Percentiles rank a stretch among this genome's conserved stretches.
These are phyloP conservation scores for Hippocampus abdominalis DNA, from an alignment of 2,113 vertebrate genomes.

Conservation along the genomic window DNA sequence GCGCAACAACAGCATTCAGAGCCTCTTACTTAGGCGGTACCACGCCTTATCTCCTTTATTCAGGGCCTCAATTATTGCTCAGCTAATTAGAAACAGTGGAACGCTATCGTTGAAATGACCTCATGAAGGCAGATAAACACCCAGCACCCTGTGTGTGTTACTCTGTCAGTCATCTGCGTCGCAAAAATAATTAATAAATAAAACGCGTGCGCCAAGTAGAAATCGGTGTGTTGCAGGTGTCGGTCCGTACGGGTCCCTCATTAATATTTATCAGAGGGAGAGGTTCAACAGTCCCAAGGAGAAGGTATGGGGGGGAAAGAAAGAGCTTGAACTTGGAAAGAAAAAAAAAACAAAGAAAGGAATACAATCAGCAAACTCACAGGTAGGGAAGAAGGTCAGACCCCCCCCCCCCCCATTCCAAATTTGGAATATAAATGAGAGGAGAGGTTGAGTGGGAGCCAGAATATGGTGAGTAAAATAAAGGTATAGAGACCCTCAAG, in stretches of 20 bases:
- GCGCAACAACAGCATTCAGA: slow-evolving; percentile 42
- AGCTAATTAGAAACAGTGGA: slow-evolving; percentile 62
- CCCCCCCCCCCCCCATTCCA: not conserved
- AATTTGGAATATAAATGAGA: slow-evolving; percentile 32
- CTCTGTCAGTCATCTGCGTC: slow-evolving; percentile 9
- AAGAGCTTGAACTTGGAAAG: not conserved
- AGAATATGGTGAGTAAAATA: slow-evolving; percentile 16
- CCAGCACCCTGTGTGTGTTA: slow-evolving; percentile 17
- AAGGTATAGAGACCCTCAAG: slow-evolving; percentile 26
- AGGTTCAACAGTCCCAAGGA: slow-evolving; percentile 20
- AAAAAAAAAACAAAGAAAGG: not conserved
- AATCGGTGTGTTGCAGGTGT: slow-evolving; percentile 4
- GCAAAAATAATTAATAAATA: not conserved
- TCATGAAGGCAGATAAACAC: slow-evolving; percentile 37
- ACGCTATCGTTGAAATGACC: slow-evolving; percentile 45
- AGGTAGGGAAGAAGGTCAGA: slow-evolving; percentile 32
- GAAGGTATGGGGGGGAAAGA: slow-evolving; percentile 12
- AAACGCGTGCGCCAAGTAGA: not conserved
- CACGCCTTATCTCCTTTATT: slow-evolving; percentile 60
- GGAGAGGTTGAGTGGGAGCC: slow-evolving; percentile 24
- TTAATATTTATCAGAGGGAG: slow-evolving; percentile 46
- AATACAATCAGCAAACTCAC: slow-evolving; percentile 19
- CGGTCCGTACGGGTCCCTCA: slow-evolving; percentile 21
- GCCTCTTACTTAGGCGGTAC: slow-evolving; percentile 31
- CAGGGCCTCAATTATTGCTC: slow-evolving; percentile 56